phyloP scores from a whole-genome alignment of 2,797 vertebrate genomes.

The Margarornis squamiger region DNA sequence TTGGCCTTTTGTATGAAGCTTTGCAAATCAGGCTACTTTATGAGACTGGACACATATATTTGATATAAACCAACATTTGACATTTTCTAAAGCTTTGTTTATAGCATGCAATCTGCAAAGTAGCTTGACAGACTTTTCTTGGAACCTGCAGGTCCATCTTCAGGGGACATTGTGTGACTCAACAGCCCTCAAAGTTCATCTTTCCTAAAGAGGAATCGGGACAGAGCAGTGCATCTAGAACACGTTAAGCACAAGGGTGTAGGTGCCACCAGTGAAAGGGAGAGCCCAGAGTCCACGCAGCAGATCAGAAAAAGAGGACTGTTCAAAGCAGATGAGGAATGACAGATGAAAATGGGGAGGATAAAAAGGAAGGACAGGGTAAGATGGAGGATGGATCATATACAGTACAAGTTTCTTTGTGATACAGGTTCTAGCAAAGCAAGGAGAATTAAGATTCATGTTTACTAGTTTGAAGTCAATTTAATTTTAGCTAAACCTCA shows the following conservation, averaged over 20 bases:
- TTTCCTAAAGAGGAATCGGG: not conserved
- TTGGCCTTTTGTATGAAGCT: not conserved
- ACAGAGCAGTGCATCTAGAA: not conserved
- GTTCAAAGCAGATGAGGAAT: not conserved
- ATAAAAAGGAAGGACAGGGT: not conserved
- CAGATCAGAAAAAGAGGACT: not conserved
- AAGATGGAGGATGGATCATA: not conserved
- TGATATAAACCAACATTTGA: not conserved
- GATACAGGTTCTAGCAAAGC: not conserved
- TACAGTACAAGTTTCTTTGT: not conserved
- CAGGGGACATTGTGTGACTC: not conserved
- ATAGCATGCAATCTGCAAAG: not conserved
- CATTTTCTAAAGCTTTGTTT: not conserved
- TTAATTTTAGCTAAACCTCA: conserved; percentile 24
- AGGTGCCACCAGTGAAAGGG: not conserved
- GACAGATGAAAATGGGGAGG: not conserved
- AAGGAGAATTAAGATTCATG: not conserved
- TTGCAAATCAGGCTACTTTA: not conserved
- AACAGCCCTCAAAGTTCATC: not conserved
- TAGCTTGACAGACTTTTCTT: not conserved
- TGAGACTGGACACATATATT: not conserved
- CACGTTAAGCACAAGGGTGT: rapidly evolving
- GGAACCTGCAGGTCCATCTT: not conserved
- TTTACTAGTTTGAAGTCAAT: not conserved
- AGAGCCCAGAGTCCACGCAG: not conserved